Evolutionary conservation across 2,113 vertebrate genomes (phyloP).

Genomic region (Carassius carassius): DNA sequence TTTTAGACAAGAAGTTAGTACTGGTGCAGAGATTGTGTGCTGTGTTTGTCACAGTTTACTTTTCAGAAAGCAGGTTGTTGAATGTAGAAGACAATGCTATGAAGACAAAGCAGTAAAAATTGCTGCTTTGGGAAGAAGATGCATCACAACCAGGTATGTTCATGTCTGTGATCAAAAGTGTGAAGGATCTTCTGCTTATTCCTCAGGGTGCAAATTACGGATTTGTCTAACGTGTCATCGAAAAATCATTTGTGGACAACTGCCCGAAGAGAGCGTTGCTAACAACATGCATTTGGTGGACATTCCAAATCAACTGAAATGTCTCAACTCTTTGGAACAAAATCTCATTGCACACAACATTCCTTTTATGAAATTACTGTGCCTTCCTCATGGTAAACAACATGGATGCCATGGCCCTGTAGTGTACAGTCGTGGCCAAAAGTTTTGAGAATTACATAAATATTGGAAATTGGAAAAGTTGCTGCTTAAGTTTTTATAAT

Average conservation of each 20-base stretch:
- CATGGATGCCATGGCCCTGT: slow-evolving; percentile 34
- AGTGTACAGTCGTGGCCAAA: too few relatives aligned
- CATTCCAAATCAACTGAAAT: slow-evolving; percentile 32
- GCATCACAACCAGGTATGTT: slow-evolving; percentile 19
- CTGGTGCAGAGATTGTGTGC: too few relatives aligned
- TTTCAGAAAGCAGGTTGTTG: not conserved
- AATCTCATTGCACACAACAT: slow-evolving; percentile 37
- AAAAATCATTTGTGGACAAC: slow-evolving; percentile 7
- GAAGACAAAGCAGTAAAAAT: not conserved
- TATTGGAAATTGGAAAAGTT: too few relatives aligned
- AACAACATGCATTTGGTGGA: not conserved
- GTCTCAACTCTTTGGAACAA: slow-evolving; percentile 44
- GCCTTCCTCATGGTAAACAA: slow-evolving; percentile 17
- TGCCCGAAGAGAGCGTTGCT: slow-evolving; percentile 9
- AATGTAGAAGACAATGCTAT: slow-evolving; percentile 15
- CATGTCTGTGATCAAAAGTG: slow-evolving; percentile 16
- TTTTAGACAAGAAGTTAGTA: too few relatives aligned
- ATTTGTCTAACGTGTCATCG: slow-evolving; percentile 40
- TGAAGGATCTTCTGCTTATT: not conserved
- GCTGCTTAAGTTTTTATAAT: too few relatives aligned
- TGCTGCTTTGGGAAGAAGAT: slow-evolving; percentile 14
- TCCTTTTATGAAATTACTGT: slow-evolving; percentile 37
- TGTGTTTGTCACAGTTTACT: too few relatives aligned
- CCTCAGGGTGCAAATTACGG: slow-evolving; percentile 22
- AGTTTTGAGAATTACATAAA: too few relatives aligned